These are phyloP conservation scores for Hypercompe scribonia DNA, from an alignment of 2,888 invertebrate genomes.

Conservation along the genomic window DNA sequence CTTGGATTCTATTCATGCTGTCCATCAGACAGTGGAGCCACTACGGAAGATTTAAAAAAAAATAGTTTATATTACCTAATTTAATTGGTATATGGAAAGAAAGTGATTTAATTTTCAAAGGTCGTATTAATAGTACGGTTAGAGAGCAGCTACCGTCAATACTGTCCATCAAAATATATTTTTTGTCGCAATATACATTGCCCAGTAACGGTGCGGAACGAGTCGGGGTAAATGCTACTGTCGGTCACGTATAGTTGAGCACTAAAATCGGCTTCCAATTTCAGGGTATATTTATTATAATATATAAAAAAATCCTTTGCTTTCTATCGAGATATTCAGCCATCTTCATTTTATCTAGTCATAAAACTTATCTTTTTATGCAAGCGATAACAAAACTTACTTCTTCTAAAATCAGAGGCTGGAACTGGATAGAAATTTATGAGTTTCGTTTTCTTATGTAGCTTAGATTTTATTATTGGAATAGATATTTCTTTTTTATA, in stretches of 20 bases:
- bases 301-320: neutral
- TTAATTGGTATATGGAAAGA: neutral
- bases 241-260: neutral
- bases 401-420: neutral
- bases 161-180: neutral
- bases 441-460: neutral
- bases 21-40: too few relatives aligned
- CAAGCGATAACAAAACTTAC: neutral
- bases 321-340: neutral
- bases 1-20: too few relatives aligned
- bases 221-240: neutral
- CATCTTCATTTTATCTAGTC: neutral
- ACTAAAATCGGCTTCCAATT: neutral
- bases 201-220: neutral
- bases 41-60: too few relatives aligned
- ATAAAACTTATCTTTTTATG: neutral
- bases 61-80: too few relatives aligned
- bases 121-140: neutral
- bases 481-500: too few relatives aligned
- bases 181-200: neutral
- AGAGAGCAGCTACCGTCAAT: neutral
- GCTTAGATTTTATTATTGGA: neutral
- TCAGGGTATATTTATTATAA: constrained; percentile 4
- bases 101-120: neutral
- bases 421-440: neutral